These are phyloP conservation scores for Drosophila suboccidentalis DNA, from an alignment of 2,888 invertebrate genomes.

Conservation along the genomic window DNA sequence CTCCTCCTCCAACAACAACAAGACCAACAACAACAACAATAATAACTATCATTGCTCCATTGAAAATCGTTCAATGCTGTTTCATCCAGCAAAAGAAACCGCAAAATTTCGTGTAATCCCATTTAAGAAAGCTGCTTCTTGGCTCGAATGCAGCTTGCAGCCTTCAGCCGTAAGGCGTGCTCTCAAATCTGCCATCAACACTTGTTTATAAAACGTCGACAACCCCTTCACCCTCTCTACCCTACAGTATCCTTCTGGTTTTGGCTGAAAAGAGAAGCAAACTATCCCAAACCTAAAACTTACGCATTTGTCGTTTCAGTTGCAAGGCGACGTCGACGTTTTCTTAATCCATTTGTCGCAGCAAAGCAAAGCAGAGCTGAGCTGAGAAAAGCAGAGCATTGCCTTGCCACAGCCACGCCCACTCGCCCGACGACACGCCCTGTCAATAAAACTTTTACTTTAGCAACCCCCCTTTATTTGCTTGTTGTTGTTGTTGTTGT, in stretches of 20 bases:
- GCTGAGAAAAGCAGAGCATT: conserved; percentile 10
- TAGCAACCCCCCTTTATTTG: conserved; percentile 7
- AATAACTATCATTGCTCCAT: conserved; percentile 53
- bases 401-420: conserved; percentile 29
- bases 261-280: conserved; percentile 11
- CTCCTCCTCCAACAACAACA: conserved; percentile 9
- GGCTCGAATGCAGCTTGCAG: conserved; percentile 40
- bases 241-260: conserved; percentile 1
- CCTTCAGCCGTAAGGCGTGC: conserved; percentile 44
- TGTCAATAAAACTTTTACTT: conserved; percentile 50
- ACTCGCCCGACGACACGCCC: conserved; percentile 31
- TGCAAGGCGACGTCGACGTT: conserved; percentile 28
- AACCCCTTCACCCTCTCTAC: not conserved
- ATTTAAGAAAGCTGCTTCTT: conserved; percentile 67
- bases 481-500: conserved; percentile 5
- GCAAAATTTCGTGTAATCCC: conserved; percentile 64
- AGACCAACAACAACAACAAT: conserved; percentile 3
- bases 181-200: conserved; percentile 67
- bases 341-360: conserved; percentile 56
- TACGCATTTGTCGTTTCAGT: conserved; percentile 65
- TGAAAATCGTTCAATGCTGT: conserved; percentile 58
- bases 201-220: conserved; percentile 65
- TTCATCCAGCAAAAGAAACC: conserved; percentile 7
- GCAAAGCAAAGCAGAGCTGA: conserved; percentile 6
- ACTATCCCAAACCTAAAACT: conserved; percentile 48